phyloP scores from a whole-genome alignment of 2,888 invertebrate species.

The Abrostola triplasia region DNA sequence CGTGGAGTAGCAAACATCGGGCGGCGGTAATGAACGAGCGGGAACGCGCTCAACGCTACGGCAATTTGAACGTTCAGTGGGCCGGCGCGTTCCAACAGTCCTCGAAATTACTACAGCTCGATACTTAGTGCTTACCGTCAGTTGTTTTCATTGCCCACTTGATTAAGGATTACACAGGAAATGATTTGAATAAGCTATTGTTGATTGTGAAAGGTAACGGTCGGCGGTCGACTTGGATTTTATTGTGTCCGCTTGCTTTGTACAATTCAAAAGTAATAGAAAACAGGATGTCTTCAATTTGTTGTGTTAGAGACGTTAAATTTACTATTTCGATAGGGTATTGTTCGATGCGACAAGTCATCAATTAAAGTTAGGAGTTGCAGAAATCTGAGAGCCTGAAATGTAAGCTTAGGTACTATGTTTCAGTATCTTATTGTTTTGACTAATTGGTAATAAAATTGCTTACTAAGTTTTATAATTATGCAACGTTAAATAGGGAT shows the following conservation, averaged over 20 bases:
- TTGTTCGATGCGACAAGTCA: slow-evolving; percentile 19
- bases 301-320: slow-evolving; percentile 34
- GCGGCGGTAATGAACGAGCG: slow-evolving; percentile 74
- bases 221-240: slow-evolving; percentile 39
- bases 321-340: slow-evolving; percentile 19
- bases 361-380: not conserved
- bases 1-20: slow-evolving; percentile 76
- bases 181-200: slow-evolving; percentile 57
- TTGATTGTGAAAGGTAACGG: slow-evolving; percentile 55
- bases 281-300: slow-evolving; percentile 50
- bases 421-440: not conserved
- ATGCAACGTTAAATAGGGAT: too few relatives aligned
- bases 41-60: slow-evolving; percentile 74
- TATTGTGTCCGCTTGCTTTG: slow-evolving; percentile 45
- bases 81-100: slow-evolving; percentile 78
- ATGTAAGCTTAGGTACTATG: not conserved
- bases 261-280: slow-evolving; percentile 41
- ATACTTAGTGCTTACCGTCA: slow-evolving; percentile 58
- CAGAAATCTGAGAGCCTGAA: not conserved
- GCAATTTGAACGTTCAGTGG: slow-evolving; percentile 84
- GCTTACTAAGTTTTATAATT: too few relatives aligned
- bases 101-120: slow-evolving; percentile 77
- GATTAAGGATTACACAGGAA: slow-evolving; percentile 60
- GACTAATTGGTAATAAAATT: too few relatives aligned
- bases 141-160: slow-evolving; percentile 61